Evolutionary conservation across 2,797 vertebrate species (phyloP).

Genomic region (Loriculus beryllinus): DNA sequence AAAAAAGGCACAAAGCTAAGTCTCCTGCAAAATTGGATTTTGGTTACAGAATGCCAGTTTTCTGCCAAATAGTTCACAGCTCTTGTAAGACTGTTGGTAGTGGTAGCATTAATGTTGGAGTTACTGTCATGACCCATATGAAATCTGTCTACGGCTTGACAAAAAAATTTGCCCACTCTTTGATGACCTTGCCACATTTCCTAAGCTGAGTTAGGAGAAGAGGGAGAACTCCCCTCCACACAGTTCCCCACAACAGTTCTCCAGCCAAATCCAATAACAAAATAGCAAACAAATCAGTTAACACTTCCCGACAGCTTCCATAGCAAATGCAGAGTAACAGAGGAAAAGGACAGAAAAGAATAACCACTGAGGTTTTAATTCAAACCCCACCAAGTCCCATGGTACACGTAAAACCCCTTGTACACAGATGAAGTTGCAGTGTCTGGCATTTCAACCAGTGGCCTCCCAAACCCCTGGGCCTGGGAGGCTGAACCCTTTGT

Average conservation of each 20-base stretch:
- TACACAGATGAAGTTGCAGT: background rate
- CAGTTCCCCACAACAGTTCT: background rate
- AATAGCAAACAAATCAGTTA: background rate
- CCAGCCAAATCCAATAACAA: constrained; percentile 1
- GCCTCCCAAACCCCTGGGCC: constrained; percentile 13
- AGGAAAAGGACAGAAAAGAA: background rate
- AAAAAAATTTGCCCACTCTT: constrained; percentile 9
- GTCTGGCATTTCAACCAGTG: background rate
- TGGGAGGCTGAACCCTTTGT: background rate
- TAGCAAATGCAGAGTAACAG: background rate
- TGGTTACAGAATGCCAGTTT: constrained; percentile 43
- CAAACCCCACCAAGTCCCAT: background rate
- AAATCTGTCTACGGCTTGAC: background rate
- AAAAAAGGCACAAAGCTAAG: constrained; percentile 3
- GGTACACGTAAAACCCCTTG: accelerated
- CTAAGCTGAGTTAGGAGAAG: background rate
- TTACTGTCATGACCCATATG: background rate
- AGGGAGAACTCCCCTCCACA: background rate
- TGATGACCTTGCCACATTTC: background rate
- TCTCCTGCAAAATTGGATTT: background rate
- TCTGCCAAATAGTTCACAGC: constrained; percentile 40
- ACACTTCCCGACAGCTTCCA: background rate
- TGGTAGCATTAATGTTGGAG: background rate
- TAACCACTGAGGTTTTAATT: background rate
- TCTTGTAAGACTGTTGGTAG: constrained; percentile 15